phyloP scores from a whole-genome alignment of 2,113 vertebrate species.

The Cacatua alba region DNA sequence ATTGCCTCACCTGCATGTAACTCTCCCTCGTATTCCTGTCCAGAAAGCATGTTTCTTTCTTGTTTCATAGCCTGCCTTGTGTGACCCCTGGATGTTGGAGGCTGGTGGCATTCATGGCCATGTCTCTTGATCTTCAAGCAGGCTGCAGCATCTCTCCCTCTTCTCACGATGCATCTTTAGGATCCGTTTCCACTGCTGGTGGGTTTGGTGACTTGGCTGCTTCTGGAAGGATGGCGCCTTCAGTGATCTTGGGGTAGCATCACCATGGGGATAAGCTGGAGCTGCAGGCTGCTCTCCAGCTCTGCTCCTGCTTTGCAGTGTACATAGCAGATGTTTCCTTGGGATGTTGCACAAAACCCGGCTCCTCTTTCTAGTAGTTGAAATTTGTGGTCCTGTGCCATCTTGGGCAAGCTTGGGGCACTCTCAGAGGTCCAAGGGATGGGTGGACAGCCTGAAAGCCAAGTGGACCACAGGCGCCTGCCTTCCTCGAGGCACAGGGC shows the following conservation, averaged over 20 bases:
- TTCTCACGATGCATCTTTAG: neutral
- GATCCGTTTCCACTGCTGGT: neutral
- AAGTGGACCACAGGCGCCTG: neutral
- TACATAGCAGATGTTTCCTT: neutral
- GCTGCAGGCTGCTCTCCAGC: neutral
- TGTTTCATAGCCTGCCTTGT: neutral
- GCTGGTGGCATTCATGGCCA: neutral
- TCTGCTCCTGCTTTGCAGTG: neutral
- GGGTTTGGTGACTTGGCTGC: neutral
- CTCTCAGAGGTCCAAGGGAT: neutral
- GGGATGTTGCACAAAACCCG: neutral
- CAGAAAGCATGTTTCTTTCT: neutral
- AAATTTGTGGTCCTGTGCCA: neutral
- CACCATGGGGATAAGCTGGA: neutral
- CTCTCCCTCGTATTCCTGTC: neutral
- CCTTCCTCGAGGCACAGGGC: neutral
- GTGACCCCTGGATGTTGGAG: neutral
- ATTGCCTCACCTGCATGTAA: neutral
- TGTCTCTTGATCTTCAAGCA: neutral
- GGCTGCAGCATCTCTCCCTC: neutral
- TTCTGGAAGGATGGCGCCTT: neutral
- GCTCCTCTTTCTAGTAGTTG: neutral
- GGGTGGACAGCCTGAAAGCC: neutral
- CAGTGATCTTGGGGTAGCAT: neutral
- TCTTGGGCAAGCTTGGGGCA: neutral